phyloP scores from a whole-genome alignment of 2,113 vertebrate genomes.

The Dipodomys stephensi region DNA sequence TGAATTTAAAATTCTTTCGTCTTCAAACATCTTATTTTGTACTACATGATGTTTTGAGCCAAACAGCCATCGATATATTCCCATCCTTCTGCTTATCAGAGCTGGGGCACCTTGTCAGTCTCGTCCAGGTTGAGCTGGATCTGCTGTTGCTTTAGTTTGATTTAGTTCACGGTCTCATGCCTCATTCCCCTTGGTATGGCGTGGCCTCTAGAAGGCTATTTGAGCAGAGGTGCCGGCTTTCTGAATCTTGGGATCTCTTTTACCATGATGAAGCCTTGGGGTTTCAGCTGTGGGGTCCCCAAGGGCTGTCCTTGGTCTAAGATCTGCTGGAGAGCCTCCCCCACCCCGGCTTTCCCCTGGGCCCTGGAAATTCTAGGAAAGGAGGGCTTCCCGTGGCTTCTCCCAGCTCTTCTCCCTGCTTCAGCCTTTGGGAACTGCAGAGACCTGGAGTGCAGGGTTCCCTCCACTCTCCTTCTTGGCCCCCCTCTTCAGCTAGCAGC shows the following conservation, averaged over 20 bases:
- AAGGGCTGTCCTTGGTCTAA: background rate
- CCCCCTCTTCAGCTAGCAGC: background rate
- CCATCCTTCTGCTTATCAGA: background rate
- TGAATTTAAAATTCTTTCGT: background rate
- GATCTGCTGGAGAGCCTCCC: background rate
- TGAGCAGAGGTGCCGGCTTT: background rate
- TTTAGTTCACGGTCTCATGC: background rate
- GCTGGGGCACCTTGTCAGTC: background rate
- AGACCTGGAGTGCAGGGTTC: background rate
- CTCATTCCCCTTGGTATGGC: background rate
- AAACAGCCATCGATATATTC: background rate
- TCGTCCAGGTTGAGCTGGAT: background rate
- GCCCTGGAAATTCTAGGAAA: background rate
- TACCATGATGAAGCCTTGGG: no score
- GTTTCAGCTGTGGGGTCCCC: no score
- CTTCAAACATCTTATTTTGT: background rate
- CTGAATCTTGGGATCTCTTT: background rate
- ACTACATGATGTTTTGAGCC: background rate
- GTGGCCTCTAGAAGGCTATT: background rate
- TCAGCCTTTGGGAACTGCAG: background rate
- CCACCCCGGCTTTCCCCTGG: background rate
- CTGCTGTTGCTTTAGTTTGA: background rate
- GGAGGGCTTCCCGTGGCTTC: background rate
- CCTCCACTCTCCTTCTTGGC: background rate
- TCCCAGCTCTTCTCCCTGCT: no score